These are phyloP conservation scores for Atopsyche davidsoni DNA, from an alignment of 1,140 invertebrate genomes.

Conservation along the genomic window DNA sequence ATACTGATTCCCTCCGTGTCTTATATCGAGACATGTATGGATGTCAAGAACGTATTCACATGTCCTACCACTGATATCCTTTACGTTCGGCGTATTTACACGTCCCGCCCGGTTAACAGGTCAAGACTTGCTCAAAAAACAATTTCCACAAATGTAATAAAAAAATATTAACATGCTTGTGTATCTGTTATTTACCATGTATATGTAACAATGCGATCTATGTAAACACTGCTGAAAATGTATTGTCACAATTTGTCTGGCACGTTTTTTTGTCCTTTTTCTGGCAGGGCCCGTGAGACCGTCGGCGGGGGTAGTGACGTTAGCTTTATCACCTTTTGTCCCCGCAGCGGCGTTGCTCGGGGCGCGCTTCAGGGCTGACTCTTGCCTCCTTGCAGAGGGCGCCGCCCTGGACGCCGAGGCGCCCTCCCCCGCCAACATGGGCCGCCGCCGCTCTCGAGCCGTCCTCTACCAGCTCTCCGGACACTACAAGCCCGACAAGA, in stretches of 20 bases:
- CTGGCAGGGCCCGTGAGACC: slow-evolving; percentile 49
- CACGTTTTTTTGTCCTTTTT: slow-evolving; percentile 28
- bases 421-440: slow-evolving; percentile 80
- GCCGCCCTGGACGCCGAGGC: slow-evolving; percentile 76
- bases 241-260: slow-evolving; percentile 22
- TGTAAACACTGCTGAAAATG: no score
- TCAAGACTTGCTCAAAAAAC: no score
- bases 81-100: no score
- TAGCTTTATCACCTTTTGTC: slow-evolving; percentile 57
- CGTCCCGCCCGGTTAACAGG: no score
- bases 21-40: no score
- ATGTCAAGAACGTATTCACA: no score
- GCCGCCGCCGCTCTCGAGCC: slow-evolving; percentile 82
- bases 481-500: slow-evolving; percentile 88
- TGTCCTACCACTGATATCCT: no score
- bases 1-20: no score
- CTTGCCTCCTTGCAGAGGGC: slow-evolving; percentile 68
- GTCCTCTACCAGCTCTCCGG: slow-evolving; percentile 95
- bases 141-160: no score
- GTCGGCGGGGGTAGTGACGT: slow-evolving; percentile 50
- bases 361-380: slow-evolving; percentile 59
- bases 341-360: slow-evolving; percentile 64
- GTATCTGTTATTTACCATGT: no score
- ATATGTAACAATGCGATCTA: no score
- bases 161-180: no score